Base-by-base conservation (phyloP, 2,888 invertebrate genomes). In the Andrena marginata region DNA sequence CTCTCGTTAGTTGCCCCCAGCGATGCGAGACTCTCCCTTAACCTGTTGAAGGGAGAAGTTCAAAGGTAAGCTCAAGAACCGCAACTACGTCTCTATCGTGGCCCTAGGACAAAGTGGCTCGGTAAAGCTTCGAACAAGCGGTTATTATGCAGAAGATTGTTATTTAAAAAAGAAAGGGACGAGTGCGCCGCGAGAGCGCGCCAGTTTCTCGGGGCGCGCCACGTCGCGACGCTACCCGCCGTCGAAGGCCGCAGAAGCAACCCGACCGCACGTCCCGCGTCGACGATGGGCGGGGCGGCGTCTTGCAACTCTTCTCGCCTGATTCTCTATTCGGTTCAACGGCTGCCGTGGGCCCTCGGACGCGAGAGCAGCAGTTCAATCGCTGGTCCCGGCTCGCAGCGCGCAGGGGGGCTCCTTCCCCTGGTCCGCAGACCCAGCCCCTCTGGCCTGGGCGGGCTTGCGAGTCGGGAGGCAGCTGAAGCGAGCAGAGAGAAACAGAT, bases 401-500 rank as follows among this genome's bases (percentile, higher is more conserved):
- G 10, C 16, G 8, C 16, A 31, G 13, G 4, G n/a, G n/a, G 65
- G 0, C 2, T 2, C 16, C 4, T 20, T 2, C 33, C 8, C n/a
- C 7, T 5, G 42, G 8, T 7, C 35, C 49, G 13, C 7, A 26
- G 16, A 13, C 59, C 56, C 1, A 49, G 49, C 49, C 7, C 10
- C 10, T 31, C 31, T 0, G 31, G 31, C 31, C 31, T 31, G 51
- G 51, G 51, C 51, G 51, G 20, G 10, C 56, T 26, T 59, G 71
- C 80, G 68, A 68, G 59, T 59, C 56, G 56, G 20, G 71, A 63
- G 20, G 63, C 59, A 20, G 33, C 67, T 67, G 64, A 75, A 77
- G 79, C 63, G 64, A 48, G 81, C 64, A 82, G 71, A 79, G 56
- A 82, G 62, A 82, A 51, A 82, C 54, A 77, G 75, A 78, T 72